A percentile compares a stretch with the other conserved stretches of the same genome.
Conservation (phyloP, 2,888 invertebrate genomes). For the Chrysolina oricalcia region DNA sequence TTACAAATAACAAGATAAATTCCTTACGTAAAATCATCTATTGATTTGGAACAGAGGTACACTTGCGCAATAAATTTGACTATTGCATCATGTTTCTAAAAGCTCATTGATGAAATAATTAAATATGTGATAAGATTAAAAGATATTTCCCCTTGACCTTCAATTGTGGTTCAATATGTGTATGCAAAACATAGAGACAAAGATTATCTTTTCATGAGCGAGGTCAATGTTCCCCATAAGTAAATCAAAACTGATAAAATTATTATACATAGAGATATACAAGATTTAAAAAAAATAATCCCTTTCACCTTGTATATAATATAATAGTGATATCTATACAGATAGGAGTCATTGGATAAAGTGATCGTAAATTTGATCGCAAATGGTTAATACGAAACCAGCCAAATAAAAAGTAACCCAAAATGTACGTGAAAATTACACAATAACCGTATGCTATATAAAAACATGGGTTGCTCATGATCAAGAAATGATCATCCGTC, state of each 20-base stretch:
- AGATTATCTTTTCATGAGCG: slow-evolving; percentile 3
- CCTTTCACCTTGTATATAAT: too few relatives aligned
- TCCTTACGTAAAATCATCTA: neutral
- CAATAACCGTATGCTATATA: neutral
- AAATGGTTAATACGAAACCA: too few relatives aligned
- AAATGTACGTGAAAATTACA: neutral
- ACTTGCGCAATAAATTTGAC: neutral
- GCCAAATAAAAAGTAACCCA: neutral
- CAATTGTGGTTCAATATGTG: neutral
- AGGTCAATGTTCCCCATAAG: slow-evolving; percentile 7
- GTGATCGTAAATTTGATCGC: too few relatives aligned
- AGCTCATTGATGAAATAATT: neutral
- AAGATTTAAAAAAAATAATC: too few relatives aligned
- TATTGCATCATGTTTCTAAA: slow-evolving; percentile 2
- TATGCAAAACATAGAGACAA: neutral
- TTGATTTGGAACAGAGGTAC: neutral
- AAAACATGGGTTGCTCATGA: neutral
- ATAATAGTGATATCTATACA: neutral
- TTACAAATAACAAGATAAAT: neutral
- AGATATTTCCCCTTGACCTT: neutral
- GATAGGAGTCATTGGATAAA: neutral
- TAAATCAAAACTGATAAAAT: neutral
- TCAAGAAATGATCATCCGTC: neutral
- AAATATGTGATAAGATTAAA: neutral
- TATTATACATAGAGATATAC: too few relatives aligned